Conservation (phyloP, 2,113 vertebrate genomes). For the Lepisosteus osseus region DNA sequence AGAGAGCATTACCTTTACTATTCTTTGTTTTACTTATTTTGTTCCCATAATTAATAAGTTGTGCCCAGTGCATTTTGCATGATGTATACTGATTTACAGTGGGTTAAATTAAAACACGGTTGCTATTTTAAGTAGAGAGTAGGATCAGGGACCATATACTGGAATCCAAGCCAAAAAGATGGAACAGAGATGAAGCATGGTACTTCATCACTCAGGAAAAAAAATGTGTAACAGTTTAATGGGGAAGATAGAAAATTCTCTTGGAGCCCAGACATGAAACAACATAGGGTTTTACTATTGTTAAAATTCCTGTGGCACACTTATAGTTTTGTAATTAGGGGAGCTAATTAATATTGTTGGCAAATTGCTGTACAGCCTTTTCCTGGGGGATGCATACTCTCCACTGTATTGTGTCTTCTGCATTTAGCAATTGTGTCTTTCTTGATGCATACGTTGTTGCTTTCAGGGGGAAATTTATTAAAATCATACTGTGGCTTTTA, state of each 20-base stretch:
- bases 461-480: background rate
- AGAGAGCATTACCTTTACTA: no score
- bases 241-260: background rate
- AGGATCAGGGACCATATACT: background rate
- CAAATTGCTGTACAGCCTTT: background rate
- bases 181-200: no score
- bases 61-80: no score
- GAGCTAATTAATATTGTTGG: background rate
- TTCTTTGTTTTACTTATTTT: no score
- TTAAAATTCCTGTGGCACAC: background rate
- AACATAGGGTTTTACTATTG: background rate
- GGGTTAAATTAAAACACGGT: background rate
- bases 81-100: background rate
- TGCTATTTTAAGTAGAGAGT: constrained; percentile 10
- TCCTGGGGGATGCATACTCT: background rate
- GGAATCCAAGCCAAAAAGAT: background rate
- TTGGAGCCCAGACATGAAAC: background rate
- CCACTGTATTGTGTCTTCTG: background rate
- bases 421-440: background rate
- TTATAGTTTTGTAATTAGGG: background rate
- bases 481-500: background rate
- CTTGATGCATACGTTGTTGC: background rate
- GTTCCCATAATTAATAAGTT: no score
- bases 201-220: background rate
- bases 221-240: no score